Evolutionary conservation across 2,113 vertebrate species (phyloP), one percentile per base, ranked within the genome.

Genomic region (Rhabdornis inornatus): DNA sequence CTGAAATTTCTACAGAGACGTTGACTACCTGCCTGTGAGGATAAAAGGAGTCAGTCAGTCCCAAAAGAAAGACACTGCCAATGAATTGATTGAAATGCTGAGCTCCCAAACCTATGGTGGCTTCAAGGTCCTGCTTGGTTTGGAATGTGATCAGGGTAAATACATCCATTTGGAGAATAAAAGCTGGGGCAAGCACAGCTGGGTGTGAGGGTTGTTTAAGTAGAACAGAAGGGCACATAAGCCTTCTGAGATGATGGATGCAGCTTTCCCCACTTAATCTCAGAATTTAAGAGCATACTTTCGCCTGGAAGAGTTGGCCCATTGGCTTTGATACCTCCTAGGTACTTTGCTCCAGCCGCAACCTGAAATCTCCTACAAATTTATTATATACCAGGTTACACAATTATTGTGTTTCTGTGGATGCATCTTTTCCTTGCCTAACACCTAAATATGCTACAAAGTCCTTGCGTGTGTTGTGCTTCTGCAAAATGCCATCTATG

Each of bases 381-480:
- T 47, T 55, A 23, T 15, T 33, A 13, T 10, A 17, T 47, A 23
- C 52, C 31, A 44, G 35, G 19, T 74, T 59, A 39, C 0, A 2
- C 35, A 66, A 13, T 55, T 66, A 7, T 2, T 21, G 6, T 4
- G 1, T 82, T 71, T 85, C 61, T 65, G 8, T 44, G 56, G 16
- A 1, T 16, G 6, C 0, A 28, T 14, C 5, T 72, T 72, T 63
- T 71, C 55, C 35, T 87, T 71, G 37, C 13, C 47, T 45, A 27
- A 39, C 40, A 49, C 49, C 20, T 64, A 42, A 47, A 39, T 12
- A 8, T 7, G 15, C 28, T 27, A 9, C 27, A 22, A 68, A n/a
- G 30, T 76, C 56, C 44, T 68, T 79, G 31, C 0, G 0, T 50
- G 3, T 31, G 7, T 25, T 53, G 28, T 40, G 60, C 45, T 93